Percentiles rank a stretch among this genome's conserved stretches.
These are phyloP conservation scores for Apamea sordens DNA, from an alignment of 2,888 invertebrate genomes.

Conservation along the genomic window DNA sequence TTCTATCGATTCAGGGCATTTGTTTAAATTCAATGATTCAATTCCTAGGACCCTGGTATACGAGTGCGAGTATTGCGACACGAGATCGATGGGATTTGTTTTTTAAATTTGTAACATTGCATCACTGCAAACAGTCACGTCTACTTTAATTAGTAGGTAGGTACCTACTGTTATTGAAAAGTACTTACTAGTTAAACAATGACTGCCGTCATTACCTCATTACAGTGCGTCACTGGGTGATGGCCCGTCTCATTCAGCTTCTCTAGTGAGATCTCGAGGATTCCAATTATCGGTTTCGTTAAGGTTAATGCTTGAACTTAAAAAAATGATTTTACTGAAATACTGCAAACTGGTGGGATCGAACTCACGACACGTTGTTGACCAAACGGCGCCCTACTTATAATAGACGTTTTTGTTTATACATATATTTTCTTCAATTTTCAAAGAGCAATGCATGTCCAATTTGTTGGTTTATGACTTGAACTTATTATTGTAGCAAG, in stretches of 20 bases:
- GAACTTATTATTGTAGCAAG: not conserved
- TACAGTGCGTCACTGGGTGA: not conserved
- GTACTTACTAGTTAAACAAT: slow-evolving; percentile 21
- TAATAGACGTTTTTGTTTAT: too few species aligned
- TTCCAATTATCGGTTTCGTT: not conserved
- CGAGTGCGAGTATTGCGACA: not conserved
- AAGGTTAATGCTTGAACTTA: not conserved
- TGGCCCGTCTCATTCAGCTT: not conserved
- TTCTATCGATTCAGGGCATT: not conserved
- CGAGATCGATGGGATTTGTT: slow-evolving; percentile 4
- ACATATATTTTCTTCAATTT: not conserved
- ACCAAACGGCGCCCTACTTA: too few species aligned
- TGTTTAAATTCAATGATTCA: not conserved
- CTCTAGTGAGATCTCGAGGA: not conserved
- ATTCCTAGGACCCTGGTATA: not conserved
- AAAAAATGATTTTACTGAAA: not conserved
- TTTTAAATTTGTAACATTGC: not conserved
- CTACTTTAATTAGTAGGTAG: not conserved
- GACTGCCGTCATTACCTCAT: slow-evolving; percentile 16
- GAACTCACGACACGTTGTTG: not conserved
- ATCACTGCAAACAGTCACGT: slow-evolving; percentile 5
- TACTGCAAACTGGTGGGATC: not conserved
- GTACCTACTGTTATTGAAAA: slow-evolving; percentile 18
- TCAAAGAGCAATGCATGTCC: not conserved
- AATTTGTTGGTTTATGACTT: not conserved